Evolutionary conservation across 2,888 invertebrate genomes (phyloP).

Genomic region (Emmelina monodactyla): DNA sequence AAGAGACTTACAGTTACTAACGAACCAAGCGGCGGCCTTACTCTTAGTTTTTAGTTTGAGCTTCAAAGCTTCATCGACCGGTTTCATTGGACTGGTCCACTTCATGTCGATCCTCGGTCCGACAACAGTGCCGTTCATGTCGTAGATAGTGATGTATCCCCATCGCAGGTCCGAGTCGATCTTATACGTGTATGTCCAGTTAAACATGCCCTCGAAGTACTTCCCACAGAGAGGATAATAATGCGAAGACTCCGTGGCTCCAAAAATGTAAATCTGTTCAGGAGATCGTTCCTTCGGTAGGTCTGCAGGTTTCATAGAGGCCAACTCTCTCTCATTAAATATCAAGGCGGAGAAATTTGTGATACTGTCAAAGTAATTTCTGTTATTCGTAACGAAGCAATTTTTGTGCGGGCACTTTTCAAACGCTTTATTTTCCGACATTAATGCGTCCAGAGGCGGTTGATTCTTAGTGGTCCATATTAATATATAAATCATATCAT

Average conservation of each 20-base stretch:
- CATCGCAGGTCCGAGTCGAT: conserved; percentile 28
- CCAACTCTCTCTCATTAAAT: conserved; percentile 30
- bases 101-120: conserved; percentile 24
- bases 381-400: conserved; percentile 32
- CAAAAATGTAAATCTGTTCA: conserved; percentile 32
- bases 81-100: conserved; percentile 27
- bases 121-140: conserved; percentile 21
- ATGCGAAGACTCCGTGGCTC: conserved; percentile 29
- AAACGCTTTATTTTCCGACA: background rate
- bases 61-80: conserved; percentile 15
- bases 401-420: conserved; percentile 19
- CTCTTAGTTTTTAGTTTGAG: conserved; percentile 10
- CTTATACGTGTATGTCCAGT: conserved; percentile 37
- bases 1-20: conserved; percentile 28
- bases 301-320: background rate
- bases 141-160: conserved; percentile 28
- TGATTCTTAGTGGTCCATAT: background rate
- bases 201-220: conserved; percentile 26
- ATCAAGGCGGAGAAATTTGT: conserved; percentile 30
- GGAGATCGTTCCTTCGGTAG: conserved; percentile 24
- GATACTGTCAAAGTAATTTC: conserved; percentile 20
- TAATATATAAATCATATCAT: background rate
- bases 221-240: conserved; percentile 26
- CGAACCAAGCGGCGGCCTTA: conserved; percentile 34
- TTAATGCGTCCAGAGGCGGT: background rate